A percentile compares a stretch with the other conserved stretches of the same genome.
Conservation (phyloP, 1,140 invertebrate genomes). For the Gryon sp. region DNA sequence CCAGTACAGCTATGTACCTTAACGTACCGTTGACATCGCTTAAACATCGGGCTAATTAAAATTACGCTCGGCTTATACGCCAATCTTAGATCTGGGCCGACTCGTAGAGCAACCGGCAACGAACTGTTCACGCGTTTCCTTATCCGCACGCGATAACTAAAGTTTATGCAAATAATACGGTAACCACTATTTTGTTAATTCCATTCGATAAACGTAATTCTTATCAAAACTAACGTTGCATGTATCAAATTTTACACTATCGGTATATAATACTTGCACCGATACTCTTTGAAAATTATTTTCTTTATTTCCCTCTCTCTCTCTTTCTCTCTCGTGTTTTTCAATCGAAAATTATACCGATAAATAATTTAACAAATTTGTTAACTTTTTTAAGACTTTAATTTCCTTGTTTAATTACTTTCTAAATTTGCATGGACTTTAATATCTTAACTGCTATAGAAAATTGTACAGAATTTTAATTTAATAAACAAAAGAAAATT, state of each 20-base stretch:
- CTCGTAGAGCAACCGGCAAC: constrained; percentile 32
- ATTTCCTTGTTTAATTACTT: too few species aligned
- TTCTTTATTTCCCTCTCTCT: background rate
- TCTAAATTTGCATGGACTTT: too few species aligned
- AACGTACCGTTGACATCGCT: constrained; percentile 66
- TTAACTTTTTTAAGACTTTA: too few species aligned
- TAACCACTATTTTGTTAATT: constrained; percentile 63
- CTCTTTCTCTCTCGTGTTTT: too few species aligned
- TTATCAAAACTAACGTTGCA: constrained; percentile 56
- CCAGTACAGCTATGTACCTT: constrained; percentile 48
- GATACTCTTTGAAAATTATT: constrained; percentile 33
- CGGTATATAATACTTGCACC: constrained; percentile 1
- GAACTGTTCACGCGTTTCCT: constrained; percentile 62
- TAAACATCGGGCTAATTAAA: constrained; percentile 67
- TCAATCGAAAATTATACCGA: too few species aligned
- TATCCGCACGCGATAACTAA: constrained; percentile 64
- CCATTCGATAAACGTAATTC: constrained; percentile 59
- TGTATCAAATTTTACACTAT: constrained; percentile 34
- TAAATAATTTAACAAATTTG: too few species aligned
- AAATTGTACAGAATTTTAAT: too few species aligned
- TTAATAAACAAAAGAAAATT: too few species aligned
- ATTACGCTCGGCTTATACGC: constrained; percentile 65
- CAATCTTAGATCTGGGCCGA: constrained; percentile 61
- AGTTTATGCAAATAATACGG: constrained; percentile 63
- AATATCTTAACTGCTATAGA: too few species aligned